Percentiles rank a stretch among this genome's conserved stretches.
These are phyloP conservation scores for Petrocephalus schoutedeni DNA, from an alignment of 2,797 vertebrate genomes.

Conservation along the genomic window DNA sequence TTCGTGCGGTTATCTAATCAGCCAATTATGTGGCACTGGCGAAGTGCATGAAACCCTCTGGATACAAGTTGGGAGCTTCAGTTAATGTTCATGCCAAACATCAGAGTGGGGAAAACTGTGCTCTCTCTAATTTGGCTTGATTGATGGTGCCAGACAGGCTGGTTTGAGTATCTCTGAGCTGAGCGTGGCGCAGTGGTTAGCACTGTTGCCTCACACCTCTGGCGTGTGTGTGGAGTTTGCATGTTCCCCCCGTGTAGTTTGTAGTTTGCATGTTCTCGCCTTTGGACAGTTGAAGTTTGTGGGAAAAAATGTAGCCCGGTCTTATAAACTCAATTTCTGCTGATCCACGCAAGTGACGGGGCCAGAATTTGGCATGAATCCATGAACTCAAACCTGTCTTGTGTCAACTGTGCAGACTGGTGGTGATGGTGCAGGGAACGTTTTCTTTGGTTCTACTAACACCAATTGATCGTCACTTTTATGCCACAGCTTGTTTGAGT, in stretches of 20 bases:
- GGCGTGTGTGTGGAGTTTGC: background rate
- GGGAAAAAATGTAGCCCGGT: background rate
- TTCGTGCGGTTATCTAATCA: too few relatives aligned
- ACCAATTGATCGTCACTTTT: background rate
- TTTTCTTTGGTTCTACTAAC: background rate
- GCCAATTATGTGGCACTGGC: too few relatives aligned
- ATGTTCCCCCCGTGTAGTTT: background rate
- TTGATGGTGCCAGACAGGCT: too few relatives aligned
- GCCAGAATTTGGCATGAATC: background rate
- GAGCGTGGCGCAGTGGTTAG: background rate
- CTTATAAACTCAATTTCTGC: background rate
- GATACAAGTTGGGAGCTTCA: too few relatives aligned
- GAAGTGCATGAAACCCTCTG: too few relatives aligned
- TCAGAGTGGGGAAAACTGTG: too few relatives aligned
- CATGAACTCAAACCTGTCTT: background rate
- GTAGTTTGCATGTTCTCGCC: background rate
- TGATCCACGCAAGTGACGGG: background rate
- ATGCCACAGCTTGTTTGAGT: background rate
- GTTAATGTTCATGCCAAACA: too few relatives aligned
- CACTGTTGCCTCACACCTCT: background rate
- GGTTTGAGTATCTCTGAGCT: background rate
- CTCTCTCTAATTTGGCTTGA: too few relatives aligned
- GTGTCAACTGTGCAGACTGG: background rate
- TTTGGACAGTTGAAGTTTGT: background rate
- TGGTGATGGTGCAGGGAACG: background rate